Evolutionary conservation across 2,888 invertebrate genomes (phyloP), one percentile per base, ranked within the genome.

Genomic region (Apamea anceps): DNA sequence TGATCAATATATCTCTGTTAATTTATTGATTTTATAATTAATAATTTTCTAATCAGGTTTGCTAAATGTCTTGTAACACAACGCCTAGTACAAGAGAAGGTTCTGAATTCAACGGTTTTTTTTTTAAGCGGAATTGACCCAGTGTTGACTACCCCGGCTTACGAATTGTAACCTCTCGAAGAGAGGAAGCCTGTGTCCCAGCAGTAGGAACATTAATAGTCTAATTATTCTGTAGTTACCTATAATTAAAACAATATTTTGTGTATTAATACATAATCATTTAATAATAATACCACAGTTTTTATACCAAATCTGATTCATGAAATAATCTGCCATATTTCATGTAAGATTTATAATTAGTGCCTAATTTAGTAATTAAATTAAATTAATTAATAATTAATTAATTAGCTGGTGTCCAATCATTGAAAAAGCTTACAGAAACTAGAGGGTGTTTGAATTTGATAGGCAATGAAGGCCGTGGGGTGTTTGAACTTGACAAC

Each of bases 11-110:
- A 1, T 28, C 12, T 32, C 18, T 18, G 6, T 45, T 62, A n/a
- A 71, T 80, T 72, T 32, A 72, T 70, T 42, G 32, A 54, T 54
- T 63, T 1, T 0, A 25, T 60, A 32, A 62, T 62, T 32, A 51
- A 45, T 74, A 0, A 48, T 25, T 70, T 32, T 63, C 6, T 32
- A 21, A 80, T 51, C 63, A 32, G n/a, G 45, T 65, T 70, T 13
- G 48, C 13, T 48, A 48, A 48, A 13, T 13, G 48, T 48, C 48
- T 48, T 57, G 10, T 13, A 65, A 70, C 13, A 37, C 37, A 37
- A 37, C 37, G 37, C 37, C 37, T 37, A 5, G 37, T 37, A 68
- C 5, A 42, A 32, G 12, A 65, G 10, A 10, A n/a, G 60, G n/a
- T 60, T n/a, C 25, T 60, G 1, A n/a, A 60, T n/a, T 13, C 60